phyloP scores from a whole-genome alignment of 2,797 vertebrate species.

The Sebastes flavidus region DNA sequence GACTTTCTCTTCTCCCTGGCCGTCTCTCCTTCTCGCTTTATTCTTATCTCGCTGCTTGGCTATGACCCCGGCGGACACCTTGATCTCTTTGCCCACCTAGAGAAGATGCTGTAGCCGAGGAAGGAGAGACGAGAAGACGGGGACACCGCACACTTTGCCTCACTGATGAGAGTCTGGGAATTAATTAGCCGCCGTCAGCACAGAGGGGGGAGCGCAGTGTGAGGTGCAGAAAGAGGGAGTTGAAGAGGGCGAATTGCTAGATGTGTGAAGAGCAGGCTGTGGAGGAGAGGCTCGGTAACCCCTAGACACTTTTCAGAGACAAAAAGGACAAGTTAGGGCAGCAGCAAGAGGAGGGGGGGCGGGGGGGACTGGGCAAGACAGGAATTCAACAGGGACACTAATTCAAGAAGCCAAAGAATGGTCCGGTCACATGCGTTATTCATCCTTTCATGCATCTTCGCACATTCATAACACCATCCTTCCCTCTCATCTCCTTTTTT shows the following conservation, averaged over 20 bases:
- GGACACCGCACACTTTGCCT: slow-evolving; percentile 64
- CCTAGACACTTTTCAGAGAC: slow-evolving; percentile 59
- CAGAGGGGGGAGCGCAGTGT: slow-evolving; percentile 38
- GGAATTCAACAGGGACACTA: slow-evolving; percentile 33
- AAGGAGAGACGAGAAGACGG: slow-evolving; percentile 43
- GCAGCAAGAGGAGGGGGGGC: slow-evolving; percentile 9
- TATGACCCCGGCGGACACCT: slow-evolving; percentile 70
- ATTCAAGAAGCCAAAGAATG: slow-evolving; percentile 42
- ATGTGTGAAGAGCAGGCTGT: slow-evolving; percentile 36
- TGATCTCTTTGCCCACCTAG: slow-evolving; percentile 61
- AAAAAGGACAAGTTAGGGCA: slow-evolving; percentile 62
- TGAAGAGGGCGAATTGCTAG: slow-evolving; percentile 38
- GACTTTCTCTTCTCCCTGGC: slow-evolving; percentile 51
- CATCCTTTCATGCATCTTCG: slow-evolving; percentile 32
- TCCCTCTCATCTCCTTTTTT: slow-evolving; percentile 7
- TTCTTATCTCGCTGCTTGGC: slow-evolving; percentile 37
- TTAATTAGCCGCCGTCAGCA: slow-evolving; percentile 65
- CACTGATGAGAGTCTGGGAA: slow-evolving; percentile 74
- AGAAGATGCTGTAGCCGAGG: slow-evolving; percentile 56
- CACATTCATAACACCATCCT: slow-evolving; percentile 21
- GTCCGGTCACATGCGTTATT: slow-evolving; percentile 25
- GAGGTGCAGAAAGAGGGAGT: slow-evolving; percentile 39
- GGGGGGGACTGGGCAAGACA: slow-evolving; percentile 12
- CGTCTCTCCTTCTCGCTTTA: slow-evolving; percentile 30
- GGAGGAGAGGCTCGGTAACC: slow-evolving; percentile 32